phyloP scores from a whole-genome alignment of 1,140 invertebrate genomes.

The Aphaenogaster rudis region DNA sequence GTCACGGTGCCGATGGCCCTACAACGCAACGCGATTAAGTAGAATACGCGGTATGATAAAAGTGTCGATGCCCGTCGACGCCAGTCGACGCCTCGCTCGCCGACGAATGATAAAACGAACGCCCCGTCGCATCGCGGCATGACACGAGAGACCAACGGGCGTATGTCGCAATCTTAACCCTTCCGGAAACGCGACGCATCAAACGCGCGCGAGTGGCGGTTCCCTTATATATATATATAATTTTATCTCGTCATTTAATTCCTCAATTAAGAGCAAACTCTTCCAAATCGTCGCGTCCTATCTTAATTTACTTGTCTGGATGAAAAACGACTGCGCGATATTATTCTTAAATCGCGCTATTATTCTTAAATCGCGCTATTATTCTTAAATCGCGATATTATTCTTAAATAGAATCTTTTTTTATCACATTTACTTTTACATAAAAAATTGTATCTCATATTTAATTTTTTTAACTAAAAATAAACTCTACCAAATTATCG shows the following conservation, averaged over 20 bases:
- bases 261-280: background rate
- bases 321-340: background rate
- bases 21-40: slow-evolving; percentile 43
- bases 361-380: background rate
- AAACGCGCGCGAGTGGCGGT: background rate
- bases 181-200: background rate
- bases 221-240: background rate
- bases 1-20: slow-evolving; percentile 10
- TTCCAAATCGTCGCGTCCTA: background rate
- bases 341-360: background rate
- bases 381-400: too few relatives aligned
- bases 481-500: background rate
- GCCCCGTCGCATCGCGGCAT: slow-evolving; percentile 74
- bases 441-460: background rate
- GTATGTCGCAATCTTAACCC: slow-evolving; percentile 42
- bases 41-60: slow-evolving; percentile 71
- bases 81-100: slow-evolving; percentile 76
- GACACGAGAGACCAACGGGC: slow-evolving; percentile 56
- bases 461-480: background rate
- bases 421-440: background rate
- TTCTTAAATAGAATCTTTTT: background rate
- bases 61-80: slow-evolving; percentile 75
- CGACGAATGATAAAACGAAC: slow-evolving; percentile 63
- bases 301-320: background rate
- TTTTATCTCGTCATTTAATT: background rate